phyloP scores from a whole-genome alignment of 2,888 invertebrate species.

The Megaustenia siamemsis region DNA sequence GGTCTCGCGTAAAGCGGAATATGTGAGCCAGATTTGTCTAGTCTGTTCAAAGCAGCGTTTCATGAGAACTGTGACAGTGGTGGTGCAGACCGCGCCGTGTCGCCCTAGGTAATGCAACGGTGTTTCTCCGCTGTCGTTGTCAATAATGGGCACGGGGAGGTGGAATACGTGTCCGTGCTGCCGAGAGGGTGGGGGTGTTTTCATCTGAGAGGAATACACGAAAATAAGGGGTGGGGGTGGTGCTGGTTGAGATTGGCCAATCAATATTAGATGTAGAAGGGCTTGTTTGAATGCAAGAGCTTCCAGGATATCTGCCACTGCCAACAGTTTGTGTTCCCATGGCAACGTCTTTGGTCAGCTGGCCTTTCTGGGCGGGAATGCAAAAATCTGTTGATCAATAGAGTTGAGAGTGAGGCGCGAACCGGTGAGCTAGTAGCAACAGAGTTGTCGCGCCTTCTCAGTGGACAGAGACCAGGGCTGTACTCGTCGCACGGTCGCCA shows the following conservation, averaged over 20 bases:
- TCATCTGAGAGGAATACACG: not conserved
- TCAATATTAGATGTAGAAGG: slow-evolving; percentile 45
- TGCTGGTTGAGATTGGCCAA: slow-evolving; percentile 36
- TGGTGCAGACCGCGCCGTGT: slow-evolving; percentile 7
- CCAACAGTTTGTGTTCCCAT: slow-evolving; percentile 50
- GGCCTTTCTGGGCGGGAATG: slow-evolving; percentile 54
- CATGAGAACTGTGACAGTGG: not conserved
- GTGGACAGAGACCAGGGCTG: slow-evolving; percentile 15
- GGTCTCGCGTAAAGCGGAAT: too few relatives aligned
- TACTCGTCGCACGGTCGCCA: not conserved
- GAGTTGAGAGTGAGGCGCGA: slow-evolving; percentile 41
- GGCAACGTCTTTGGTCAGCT: slow-evolving; percentile 53
- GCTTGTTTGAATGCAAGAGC: slow-evolving; percentile 46
- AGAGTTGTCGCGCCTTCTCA: not conserved
- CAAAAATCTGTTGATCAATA: slow-evolving; percentile 53
- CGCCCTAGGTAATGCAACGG: slow-evolving; percentile 4
- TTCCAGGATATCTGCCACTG: slow-evolving; percentile 45
- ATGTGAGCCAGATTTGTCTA: too few relatives aligned
- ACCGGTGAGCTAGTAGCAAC: slow-evolving; percentile 39
- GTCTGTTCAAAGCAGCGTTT: not conserved
- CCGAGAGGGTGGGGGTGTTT: not conserved
- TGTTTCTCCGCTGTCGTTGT: slow-evolving; percentile 17
- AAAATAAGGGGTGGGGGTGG: slow-evolving; percentile 10
- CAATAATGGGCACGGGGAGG: slow-evolving; percentile 6
- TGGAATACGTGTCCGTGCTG: not conserved